A percentile compares a stretch with the other conserved stretches of the same genome.
These are phyloP conservation scores for Fragum fragum DNA, from an alignment of 2,888 invertebrate genomes.

Conservation along the genomic window DNA sequence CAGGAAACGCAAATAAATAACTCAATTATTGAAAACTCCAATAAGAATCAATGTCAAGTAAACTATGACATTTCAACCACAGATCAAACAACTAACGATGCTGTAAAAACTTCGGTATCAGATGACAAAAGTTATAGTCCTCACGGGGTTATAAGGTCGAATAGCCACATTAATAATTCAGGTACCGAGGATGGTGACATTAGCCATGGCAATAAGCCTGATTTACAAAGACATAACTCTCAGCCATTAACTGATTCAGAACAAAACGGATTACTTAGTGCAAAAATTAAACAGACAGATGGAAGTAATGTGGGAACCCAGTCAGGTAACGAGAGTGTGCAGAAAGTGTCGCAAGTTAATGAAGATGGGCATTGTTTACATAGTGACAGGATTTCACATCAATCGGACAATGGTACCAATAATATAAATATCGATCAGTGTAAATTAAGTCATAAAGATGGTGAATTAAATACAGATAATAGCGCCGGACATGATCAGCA, in stretches of 20 bases:
- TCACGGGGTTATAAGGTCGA: not conserved
- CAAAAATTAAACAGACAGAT: not conserved
- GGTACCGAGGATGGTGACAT: not conserved
- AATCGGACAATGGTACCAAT: not conserved
- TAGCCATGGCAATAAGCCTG: not conserved
- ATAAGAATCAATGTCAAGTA: not conserved
- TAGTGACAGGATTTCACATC: not conserved
- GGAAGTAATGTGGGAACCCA: not conserved
- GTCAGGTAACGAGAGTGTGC: not conserved
- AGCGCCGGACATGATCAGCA: not conserved
- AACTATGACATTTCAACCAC: not conserved
- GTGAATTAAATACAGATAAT: not conserved
- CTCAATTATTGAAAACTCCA: not conserved
- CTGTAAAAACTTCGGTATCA: not conserved
- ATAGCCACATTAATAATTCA: conserved; percentile 22
- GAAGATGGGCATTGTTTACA: not conserved
- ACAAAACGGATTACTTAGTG: not conserved
- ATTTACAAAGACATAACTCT: not conserved
- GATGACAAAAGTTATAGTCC: not conserved
- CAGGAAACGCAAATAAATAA: not conserved
- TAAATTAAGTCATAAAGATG: conserved; percentile 12
- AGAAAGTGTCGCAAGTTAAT: not conserved
- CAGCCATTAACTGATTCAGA: not conserved
- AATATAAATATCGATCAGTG: conserved; percentile 7
- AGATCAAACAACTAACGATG: not conserved